phyloP scores from a whole-genome alignment of 37 sponge, comb jelly and placozoan genomes.

The Corticium candelabrum region DNA sequence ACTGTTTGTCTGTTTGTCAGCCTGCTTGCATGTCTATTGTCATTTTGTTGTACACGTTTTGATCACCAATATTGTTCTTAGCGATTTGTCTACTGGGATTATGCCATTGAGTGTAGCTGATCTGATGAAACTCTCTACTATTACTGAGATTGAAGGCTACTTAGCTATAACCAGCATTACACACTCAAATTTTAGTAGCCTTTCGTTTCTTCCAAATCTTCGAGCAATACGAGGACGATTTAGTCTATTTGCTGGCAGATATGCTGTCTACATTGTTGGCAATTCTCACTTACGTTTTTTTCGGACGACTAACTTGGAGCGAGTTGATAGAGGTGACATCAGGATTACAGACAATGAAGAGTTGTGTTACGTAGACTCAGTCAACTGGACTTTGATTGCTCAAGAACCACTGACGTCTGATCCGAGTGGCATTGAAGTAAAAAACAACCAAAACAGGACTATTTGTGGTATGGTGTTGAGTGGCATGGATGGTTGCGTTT shows the following conservation, averaged over 20 bases:
- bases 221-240: slow-evolving; percentile 1
- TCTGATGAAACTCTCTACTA: neutral
- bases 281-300: neutral
- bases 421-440: neutral
- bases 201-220: neutral
- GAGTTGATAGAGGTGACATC: neutral
- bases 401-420: neutral
- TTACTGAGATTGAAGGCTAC: neutral
- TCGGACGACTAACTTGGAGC: neutral
- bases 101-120: neutral
- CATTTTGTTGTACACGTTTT: no score
- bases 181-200: neutral
- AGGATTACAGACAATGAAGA: neutral
- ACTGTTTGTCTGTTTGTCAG: no score
- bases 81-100: neutral
- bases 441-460: neutral
- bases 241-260: neutral
- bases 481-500: no score
- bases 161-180: neutral
- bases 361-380: neutral
- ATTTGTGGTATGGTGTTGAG: neutral
- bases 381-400: neutral
- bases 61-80: neutral
- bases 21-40: no score
- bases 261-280: neutral